phyloP scores from a whole-genome alignment of 2,888 invertebrate species.

The Macroteleia sp. region DNA sequence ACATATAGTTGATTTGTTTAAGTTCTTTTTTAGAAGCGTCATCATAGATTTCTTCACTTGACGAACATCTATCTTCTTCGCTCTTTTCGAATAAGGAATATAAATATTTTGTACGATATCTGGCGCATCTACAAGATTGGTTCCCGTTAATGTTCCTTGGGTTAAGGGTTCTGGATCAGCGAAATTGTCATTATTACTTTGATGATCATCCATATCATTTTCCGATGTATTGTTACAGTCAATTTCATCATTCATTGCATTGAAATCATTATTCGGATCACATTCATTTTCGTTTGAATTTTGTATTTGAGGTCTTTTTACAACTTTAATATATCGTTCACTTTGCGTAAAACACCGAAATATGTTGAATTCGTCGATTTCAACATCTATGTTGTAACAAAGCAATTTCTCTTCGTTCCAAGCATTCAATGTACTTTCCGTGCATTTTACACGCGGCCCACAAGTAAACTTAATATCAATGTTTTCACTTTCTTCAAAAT shows the following conservation, averaged over 20 bases:
- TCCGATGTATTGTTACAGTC: too few species aligned
- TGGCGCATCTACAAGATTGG: constrained; percentile 88
- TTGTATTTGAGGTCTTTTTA: too few species aligned
- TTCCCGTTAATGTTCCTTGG: constrained; percentile 80
- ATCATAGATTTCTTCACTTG: constrained; percentile 91
- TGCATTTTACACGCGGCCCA: constrained; percentile 3
- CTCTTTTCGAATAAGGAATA: constrained; percentile 92
- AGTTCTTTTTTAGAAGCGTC: constrained; percentile 84
- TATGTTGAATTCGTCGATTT: constrained; percentile 1
- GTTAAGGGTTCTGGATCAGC: constrained; percentile 8
- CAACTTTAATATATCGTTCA: constrained; percentile 2
- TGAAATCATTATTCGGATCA: constrained; percentile 85
- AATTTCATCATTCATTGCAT: constrained; percentile 79
- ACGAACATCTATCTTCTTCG: constrained; percentile 94
- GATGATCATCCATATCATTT: too few species aligned
- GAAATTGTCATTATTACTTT: too few species aligned
- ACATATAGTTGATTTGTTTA: not conserved
- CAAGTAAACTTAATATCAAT: not conserved
- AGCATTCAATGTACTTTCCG: constrained; percentile 20
- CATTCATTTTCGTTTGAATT: too few species aligned
- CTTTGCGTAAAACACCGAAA: constrained; percentile 1
- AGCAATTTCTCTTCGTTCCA: constrained; percentile 28
- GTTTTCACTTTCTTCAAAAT: constrained; percentile 19
- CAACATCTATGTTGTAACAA: not conserved
- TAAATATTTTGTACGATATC: constrained; percentile 88